Percentiles rank a stretch among this genome's conserved stretches.
Conservation (phyloP, 1,140 invertebrate genomes). For the Monomorium pharaonis region DNA sequence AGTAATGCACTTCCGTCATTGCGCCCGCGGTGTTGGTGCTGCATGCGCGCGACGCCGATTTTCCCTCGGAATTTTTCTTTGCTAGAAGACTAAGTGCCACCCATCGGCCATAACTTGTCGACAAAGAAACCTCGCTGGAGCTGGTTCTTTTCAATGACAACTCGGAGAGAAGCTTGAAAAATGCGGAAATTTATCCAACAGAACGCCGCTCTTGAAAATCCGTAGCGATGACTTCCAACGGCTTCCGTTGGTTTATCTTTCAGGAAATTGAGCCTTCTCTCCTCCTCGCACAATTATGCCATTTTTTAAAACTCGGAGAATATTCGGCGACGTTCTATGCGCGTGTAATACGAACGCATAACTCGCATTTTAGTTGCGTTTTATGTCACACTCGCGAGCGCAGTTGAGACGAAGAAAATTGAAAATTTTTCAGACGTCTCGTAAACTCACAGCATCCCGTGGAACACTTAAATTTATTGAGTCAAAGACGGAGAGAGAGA, state of each 20-base stretch:
- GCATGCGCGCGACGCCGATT: background rate
- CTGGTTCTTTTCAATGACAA: constrained; percentile 54
- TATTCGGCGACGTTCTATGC: constrained; percentile 14
- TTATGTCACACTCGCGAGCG: background rate
- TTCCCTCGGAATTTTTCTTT: constrained; percentile 37
- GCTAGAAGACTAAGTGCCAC: constrained; percentile 38
- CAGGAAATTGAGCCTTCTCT: constrained; percentile 7
- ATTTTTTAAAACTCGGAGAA: constrained; percentile 16
- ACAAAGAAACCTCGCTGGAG: constrained; percentile 34
- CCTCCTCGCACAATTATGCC: constrained; percentile 14
- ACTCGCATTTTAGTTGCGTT: constrained; percentile 20
- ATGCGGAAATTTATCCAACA: constrained; percentile 43
- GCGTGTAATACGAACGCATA: background rate
- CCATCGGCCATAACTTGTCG: constrained; percentile 52
- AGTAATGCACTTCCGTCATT: constrained; percentile 52
- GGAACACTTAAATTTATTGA: background rate
- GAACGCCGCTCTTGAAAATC: constrained; percentile 36
- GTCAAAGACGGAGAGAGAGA: background rate
- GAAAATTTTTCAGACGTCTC: constrained; percentile 45
- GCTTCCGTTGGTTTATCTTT: constrained; percentile 26
- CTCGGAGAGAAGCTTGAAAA: constrained; percentile 22
- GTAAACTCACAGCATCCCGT: constrained; percentile 4
- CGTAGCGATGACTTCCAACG: background rate
- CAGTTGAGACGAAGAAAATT: constrained; percentile 28
- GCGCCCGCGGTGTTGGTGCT: background rate